Conservation (phyloP, 2,113 vertebrate genomes). For the Dicaeum eximium region DNA sequence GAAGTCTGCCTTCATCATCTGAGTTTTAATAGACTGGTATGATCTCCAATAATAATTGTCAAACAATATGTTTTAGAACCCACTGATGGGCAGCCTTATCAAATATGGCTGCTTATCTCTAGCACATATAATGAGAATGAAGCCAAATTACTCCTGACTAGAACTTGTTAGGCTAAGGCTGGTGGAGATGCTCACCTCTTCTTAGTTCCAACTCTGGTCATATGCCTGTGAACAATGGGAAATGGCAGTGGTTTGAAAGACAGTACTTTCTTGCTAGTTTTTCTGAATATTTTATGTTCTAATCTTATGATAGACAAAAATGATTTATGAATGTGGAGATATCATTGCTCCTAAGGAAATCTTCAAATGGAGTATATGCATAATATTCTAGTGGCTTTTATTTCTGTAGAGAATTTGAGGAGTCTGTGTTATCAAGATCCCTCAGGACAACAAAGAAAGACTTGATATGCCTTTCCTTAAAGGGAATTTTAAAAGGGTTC, state of each 20-base stretch:
- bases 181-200: background rate
- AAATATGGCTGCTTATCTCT: background rate
- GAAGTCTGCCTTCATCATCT: background rate
- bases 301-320: background rate
- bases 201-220: background rate
- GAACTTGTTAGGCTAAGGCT: background rate
- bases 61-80: background rate
- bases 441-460: constrained; percentile 14
- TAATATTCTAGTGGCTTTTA: constrained; percentile 17
- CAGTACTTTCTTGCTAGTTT: background rate
- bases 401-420: constrained; percentile 21
- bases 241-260: background rate
- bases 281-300: constrained; percentile 22
- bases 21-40: background rate
- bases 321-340: background rate
- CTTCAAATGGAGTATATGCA: constrained; percentile 7
- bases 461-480: constrained; percentile 36
- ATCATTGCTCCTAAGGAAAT: background rate
- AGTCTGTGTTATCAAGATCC: constrained; percentile 48
- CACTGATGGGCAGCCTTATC: background rate
- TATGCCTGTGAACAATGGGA: background rate
- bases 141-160: background rate
- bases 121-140: background rate
- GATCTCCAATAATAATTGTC: background rate
- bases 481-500: constrained; percentile 52